phyloP scores from a whole-genome alignment of 2,888 invertebrate species.

The Psococerastis gibbosa region DNA sequence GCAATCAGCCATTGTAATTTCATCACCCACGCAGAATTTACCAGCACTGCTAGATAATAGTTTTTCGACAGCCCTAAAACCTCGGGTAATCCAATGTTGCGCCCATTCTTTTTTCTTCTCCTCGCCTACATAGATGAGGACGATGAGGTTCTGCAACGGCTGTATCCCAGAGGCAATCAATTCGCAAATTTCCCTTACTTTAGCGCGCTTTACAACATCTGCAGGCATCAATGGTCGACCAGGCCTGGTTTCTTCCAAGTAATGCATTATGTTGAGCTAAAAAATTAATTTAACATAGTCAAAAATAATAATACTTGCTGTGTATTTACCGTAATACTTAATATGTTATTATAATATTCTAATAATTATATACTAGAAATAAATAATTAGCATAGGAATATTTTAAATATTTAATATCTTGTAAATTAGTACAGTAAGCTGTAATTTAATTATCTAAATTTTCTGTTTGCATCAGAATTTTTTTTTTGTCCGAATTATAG shows the following conservation, averaged over 20 bases:
- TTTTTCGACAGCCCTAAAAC: slow-evolving; percentile 77
- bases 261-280: slow-evolving; percentile 77
- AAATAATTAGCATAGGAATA: too few species aligned
- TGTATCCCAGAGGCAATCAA: slow-evolving; percentile 89
- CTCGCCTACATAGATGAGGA: slow-evolving; percentile 70
- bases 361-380: background rate
- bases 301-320: too few species aligned
- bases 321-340: too few species aligned
- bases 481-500: too few species aligned
- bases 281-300: too few species aligned
- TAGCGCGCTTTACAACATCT: slow-evolving; percentile 71
- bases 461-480: too few species aligned
- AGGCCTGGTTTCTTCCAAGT: slow-evolving; percentile 82
- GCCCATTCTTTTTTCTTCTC: slow-evolving; percentile 87
- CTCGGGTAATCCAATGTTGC: slow-evolving; percentile 77
- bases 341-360: background rate
- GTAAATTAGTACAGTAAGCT: too few species aligned
- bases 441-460: too few species aligned
- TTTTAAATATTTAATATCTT: too few species aligned
- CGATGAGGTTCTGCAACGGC: slow-evolving; percentile 82
- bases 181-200: slow-evolving; percentile 80
- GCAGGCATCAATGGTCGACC: slow-evolving; percentile 72
- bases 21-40: slow-evolving; percentile 85
- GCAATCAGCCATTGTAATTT: slow-evolving; percentile 84
- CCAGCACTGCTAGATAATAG: slow-evolving; percentile 66